Conservation (phyloP, 2,888 invertebrate genomes). For the Panorpa germanica region DNA sequence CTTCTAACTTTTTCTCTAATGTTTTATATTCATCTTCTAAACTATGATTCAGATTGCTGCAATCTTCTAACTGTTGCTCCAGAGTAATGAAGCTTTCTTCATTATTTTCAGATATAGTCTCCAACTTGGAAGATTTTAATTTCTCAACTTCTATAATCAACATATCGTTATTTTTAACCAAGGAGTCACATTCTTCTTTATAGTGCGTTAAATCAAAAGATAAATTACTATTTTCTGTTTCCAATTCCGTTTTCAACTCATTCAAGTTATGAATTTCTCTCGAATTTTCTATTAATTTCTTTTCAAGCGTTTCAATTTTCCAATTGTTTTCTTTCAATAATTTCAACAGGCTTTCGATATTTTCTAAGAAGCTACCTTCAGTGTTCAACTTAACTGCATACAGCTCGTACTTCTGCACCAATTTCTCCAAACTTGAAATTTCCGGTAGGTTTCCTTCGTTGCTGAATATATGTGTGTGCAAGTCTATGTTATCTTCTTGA, state of each 20-base stretch:
- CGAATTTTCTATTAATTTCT: constrained; percentile 33
- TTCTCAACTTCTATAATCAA: constrained; percentile 44
- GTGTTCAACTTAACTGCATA: too few species aligned
- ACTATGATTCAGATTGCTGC: constrained; percentile 32
- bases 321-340: constrained; percentile 34
- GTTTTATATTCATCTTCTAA: constrained; percentile 38
- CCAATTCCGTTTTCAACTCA: background rate
- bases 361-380: constrained; percentile 12
- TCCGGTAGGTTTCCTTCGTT: too few species aligned
- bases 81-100: constrained; percentile 45
- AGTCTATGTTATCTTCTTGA: too few species aligned
- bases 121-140: constrained; percentile 38
- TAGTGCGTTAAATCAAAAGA: constrained; percentile 26
- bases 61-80: constrained; percentile 44
- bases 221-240: constrained; percentile 1
- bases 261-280: constrained; percentile 26
- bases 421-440: too few species aligned
- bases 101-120: constrained; percentile 52
- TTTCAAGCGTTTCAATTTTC: constrained; percentile 35
- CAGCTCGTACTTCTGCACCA: too few species aligned
- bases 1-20: constrained; percentile 32
- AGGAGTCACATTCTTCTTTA: constrained; percentile 38
- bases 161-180: constrained; percentile 51
- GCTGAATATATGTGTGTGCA: too few species aligned
- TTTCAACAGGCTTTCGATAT: constrained; percentile 25